Evolutionary conservation across 2,888 invertebrate genomes (phyloP), one percentile per base, ranked within the genome.

Genomic region (Coelopa pilipes): DNA sequence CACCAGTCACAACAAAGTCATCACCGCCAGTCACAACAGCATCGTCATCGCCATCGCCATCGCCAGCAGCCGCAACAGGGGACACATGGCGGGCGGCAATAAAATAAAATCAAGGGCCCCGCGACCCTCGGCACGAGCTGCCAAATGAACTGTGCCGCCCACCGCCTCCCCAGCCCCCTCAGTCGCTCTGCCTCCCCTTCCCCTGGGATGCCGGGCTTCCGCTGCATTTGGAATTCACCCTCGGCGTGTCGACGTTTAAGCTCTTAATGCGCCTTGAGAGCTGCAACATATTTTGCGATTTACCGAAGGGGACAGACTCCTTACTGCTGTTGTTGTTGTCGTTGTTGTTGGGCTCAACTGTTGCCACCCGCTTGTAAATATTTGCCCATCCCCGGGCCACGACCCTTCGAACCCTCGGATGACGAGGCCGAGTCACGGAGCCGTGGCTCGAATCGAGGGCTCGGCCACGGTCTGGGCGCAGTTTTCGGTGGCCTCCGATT

Each of bases 261-360:
- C 70, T 68, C 69, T 77, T 77, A 77, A 77, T 77, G 76, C 75
- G 77, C 75, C 77, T 80, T 76, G 77, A 81, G 78, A 81, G 79
- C 80, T 75, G 78, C 77, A 80, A 80, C 82, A 82, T 82, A 82
- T 81, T 83, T 82, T 79, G 81, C 79, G 82, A 79, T 79, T 80
- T 79, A 79, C 78, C 79, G 70, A 75, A 24, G 19, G 21, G 46
- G 15, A 19, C 15, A 10, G 45, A 19, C 46, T 62, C 62, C 50
- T 17, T 24, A 62, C 50, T 70, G 70, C 17, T 59, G 57, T 10
- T 59, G 19, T 59, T 59, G 57, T 10, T 59, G 19, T 59, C 19
- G 17, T 59, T 19, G 19, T 12, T 19, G 11, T 24, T 17, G 4
- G 7, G 9, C 12, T 21, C 21, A 7, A 3, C 53, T n/a, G 53